phyloP scores from a whole-genome alignment of 1,140 invertebrate genomes.

The Brachionus sp. region DNA sequence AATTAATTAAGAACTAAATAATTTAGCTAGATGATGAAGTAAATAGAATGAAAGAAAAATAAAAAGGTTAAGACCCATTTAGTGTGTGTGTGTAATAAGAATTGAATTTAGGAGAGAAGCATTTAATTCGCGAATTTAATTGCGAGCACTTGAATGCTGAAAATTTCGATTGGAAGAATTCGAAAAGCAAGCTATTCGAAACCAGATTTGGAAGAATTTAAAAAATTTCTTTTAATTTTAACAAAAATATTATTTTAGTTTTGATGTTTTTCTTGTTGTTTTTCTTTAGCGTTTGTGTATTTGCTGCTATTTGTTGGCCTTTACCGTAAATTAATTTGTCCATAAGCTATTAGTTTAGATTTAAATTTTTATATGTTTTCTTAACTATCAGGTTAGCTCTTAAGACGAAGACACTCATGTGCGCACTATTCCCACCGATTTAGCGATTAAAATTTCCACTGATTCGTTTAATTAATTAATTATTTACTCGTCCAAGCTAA shows the following conservation, averaged over 20 bases:
- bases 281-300: background rate
- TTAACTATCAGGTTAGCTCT: slow-evolving; percentile 1
- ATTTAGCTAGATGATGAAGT: too few species aligned
- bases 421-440: slow-evolving; percentile 19
- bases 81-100: background rate
- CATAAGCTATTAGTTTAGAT: slow-evolving; percentile 36
- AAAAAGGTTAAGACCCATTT: too few species aligned
- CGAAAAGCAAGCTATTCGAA: background rate
- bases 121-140: slow-evolving; percentile 26
- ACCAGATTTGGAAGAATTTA: background rate
- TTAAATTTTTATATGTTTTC: slow-evolving; percentile 42
- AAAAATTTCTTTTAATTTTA: slow-evolving; percentile 29
- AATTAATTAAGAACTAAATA: too few species aligned
- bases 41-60: too few species aligned
- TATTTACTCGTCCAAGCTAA: background rate
- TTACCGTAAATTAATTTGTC: slow-evolving; percentile 31
- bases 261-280: slow-evolving; percentile 27
- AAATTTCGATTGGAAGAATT: slow-evolving; percentile 13
- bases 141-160: background rate
- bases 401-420: background rate
- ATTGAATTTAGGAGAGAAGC: background rate
- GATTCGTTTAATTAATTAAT: slow-evolving; percentile 44
- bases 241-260: slow-evolving; percentile 42
- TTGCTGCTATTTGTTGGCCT: background rate
- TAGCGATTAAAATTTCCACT: slow-evolving; percentile 14